phyloP scores from a whole-genome alignment of 2,797 vertebrate species.

The Sebastes trivittatus region DNA sequence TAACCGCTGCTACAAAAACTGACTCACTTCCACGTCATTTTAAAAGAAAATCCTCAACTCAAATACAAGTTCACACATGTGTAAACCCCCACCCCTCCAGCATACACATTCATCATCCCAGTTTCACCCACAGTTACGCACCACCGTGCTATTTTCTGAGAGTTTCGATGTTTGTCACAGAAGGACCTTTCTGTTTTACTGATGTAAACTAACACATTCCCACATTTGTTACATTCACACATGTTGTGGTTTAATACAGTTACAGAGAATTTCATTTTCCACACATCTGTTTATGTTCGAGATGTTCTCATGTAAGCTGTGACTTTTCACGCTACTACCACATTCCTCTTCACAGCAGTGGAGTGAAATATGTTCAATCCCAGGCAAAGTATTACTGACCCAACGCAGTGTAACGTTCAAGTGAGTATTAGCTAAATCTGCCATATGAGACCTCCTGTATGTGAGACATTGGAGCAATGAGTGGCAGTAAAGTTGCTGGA shows the following conservation, averaged over 20 bases:
- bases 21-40: background rate
- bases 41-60: conserved; percentile 27
- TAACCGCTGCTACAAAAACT: background rate
- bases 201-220: background rate
- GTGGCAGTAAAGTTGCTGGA: background rate
- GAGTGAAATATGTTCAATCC: background rate
- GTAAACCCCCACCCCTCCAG: background rate
- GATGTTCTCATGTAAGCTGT: background rate
- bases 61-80: conserved; percentile 32
- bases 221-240: background rate
- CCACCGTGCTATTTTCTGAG: background rate
- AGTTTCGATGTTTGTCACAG: conserved; percentile 21
- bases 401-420: background rate
- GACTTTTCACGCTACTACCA: conserved; percentile 31
- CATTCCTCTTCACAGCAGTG: conserved; percentile 25
- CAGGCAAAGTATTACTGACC: background rate
- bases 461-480: background rate
- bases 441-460: background rate
- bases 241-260: background rate
- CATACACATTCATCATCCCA: conserved; percentile 1
- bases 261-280: conserved; percentile 3
- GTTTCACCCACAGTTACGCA: conserved; percentile 48
- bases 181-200: background rate
- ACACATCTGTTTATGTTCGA: background rate
- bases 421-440: background rate